Evolutionary conservation across 2,797 vertebrate species (phyloP).

Genomic region (Melanotaenia parkinsoni): DNA sequence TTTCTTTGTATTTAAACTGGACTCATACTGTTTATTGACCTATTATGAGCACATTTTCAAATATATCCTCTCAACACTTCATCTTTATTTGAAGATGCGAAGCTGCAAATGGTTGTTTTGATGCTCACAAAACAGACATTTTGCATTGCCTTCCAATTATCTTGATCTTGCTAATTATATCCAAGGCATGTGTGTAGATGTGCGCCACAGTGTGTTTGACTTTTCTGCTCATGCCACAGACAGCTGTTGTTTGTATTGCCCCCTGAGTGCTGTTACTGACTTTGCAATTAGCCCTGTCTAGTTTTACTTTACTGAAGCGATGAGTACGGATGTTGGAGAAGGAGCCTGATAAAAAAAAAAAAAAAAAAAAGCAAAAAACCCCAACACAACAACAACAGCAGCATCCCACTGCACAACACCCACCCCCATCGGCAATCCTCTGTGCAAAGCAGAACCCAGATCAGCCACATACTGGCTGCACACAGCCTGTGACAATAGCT

Average conservation of each 20-base stretch:
- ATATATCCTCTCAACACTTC: neutral
- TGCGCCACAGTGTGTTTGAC: constrained; percentile 59
- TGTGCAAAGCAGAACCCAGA: constrained; percentile 46
- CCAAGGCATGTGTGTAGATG: constrained; percentile 37
- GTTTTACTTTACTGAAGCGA: constrained; percentile 62
- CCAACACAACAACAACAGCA: constrained; percentile 19
- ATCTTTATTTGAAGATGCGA: constrained; percentile 21
- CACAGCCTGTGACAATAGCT: constrained; percentile 60
- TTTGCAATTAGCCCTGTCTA: constrained; percentile 73
- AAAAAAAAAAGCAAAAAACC: neutral
- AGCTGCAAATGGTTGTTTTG: constrained; percentile 45
- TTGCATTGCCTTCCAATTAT: constrained; percentile 58
- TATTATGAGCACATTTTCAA: neutral
- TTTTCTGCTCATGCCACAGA: constrained; percentile 72
- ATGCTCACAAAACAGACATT: constrained; percentile 21
- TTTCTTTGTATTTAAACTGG: neutral
- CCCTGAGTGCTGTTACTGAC: constrained; percentile 62
- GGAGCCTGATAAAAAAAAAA: neutral
- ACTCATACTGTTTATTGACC: neutral
- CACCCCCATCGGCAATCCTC: constrained; percentile 57
- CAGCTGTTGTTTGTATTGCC: constrained; percentile 78
- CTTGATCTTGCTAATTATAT: constrained; percentile 71
- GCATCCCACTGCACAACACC: constrained; percentile 45
- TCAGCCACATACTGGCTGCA: constrained; percentile 23
- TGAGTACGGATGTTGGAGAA: constrained; percentile 23